Conservation (phyloP, 2,797 vertebrate species). For the Champsocephalus esox region DNA sequence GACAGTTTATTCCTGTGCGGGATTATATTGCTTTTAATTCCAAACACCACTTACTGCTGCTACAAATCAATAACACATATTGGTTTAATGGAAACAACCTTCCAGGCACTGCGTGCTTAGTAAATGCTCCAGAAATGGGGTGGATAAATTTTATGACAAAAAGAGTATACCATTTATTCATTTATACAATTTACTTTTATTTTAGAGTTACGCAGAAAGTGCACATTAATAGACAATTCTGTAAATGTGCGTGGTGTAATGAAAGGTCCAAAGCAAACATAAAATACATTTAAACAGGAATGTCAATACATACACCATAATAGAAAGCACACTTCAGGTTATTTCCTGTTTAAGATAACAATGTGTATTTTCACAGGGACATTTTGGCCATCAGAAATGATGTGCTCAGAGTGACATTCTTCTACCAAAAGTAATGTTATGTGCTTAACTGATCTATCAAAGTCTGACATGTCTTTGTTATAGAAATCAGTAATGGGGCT, state of each 20-base stretch:
- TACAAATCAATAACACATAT: conserved; percentile 46
- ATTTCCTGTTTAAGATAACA: too few species aligned
- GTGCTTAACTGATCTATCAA: conserved; percentile 5
- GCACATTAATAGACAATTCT: too few species aligned
- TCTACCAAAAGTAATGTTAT: background rate
- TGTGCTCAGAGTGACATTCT: background rate
- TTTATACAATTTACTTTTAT: too few species aligned
- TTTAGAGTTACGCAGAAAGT: too few species aligned
- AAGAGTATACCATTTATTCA: background rate
- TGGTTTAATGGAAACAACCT: conserved; percentile 26
- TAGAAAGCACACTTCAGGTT: too few species aligned
- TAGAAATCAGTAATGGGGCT: background rate
- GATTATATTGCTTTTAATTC: conserved; percentile 52
- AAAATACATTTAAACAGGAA: too few species aligned
- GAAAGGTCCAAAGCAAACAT: too few species aligned
- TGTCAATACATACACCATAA: too few species aligned
- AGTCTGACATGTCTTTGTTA: background rate
- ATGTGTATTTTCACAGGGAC: too few species aligned
- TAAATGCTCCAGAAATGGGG: conserved; percentile 2
- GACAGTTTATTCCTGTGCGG: conserved; percentile 35
- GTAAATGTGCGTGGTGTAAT: too few species aligned
- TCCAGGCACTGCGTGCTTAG: conserved; percentile 11
- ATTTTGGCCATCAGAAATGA: background rate
- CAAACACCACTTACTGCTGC: conserved; percentile 36
- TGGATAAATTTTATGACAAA: background rate